phyloP scores from a whole-genome alignment of 2,113 vertebrate species.

The Melospiza melodia region DNA sequence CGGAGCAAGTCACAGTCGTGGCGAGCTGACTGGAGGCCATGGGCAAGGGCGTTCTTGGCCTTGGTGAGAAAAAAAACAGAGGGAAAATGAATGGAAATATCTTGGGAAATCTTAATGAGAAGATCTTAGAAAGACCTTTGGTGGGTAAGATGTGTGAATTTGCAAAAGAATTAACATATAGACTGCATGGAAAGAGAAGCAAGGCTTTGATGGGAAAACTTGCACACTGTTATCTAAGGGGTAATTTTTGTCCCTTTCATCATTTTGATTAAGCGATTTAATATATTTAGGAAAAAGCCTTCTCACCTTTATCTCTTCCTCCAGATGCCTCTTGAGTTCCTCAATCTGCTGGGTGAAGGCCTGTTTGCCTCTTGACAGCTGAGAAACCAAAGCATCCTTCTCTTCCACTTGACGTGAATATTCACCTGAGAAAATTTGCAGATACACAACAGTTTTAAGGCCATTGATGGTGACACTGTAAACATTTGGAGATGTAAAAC shows the following conservation, averaged over 20 bases:
- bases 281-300: not conserved
- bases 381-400: constrained; percentile 79
- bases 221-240: not conserved
- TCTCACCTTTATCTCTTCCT: not conserved
- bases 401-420: not conserved
- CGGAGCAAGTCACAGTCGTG: constrained; percentile 82
- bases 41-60: not conserved
- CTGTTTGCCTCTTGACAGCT: constrained; percentile 79
- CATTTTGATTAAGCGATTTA: too few species aligned
- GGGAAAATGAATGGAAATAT: not conserved
- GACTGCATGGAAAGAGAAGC: not conserved
- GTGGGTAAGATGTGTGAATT: not conserved
- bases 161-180: not conserved
- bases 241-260: not conserved
- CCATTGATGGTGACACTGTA: accelerated
- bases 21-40: not conserved
- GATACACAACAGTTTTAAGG: not conserved
- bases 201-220: not conserved
- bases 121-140: not conserved
- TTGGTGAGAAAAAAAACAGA: not conserved
- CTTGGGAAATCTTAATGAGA: not conserved
- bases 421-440: constrained; percentile 51
- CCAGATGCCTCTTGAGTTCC: not conserved
- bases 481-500: not conserved
- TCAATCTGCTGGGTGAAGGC: not conserved